Conservation (phyloP, 2,113 vertebrate genomes). For the Raphicerus campestris region DNA sequence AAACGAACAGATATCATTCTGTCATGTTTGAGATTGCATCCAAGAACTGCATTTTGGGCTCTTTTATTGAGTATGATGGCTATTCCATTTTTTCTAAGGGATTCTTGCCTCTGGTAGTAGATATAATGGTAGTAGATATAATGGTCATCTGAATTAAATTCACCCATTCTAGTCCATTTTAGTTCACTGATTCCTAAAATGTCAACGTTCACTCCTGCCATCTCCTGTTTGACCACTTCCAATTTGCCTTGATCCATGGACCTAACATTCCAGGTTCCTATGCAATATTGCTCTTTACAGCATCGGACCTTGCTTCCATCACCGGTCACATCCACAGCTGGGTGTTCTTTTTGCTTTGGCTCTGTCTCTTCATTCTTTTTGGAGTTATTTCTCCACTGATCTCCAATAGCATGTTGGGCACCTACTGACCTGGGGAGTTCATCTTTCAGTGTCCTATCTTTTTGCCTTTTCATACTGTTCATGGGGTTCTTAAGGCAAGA, state of each 20-base stretch:
- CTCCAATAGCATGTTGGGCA: background rate
- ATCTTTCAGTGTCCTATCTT: background rate
- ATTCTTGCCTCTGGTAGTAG: background rate
- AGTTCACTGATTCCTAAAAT: background rate
- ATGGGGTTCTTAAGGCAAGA: background rate
- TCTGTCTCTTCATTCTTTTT: background rate
- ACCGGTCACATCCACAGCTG: background rate
- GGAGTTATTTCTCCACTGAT: background rate
- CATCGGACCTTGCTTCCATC: background rate
- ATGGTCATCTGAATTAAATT: background rate
- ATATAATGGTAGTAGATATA: background rate
- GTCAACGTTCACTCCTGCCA: background rate
- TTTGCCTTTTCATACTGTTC: background rate
- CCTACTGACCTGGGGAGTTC: background rate
- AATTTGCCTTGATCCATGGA: background rate
- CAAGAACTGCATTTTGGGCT: background rate
- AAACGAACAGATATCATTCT: background rate
- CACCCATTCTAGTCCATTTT: background rate
- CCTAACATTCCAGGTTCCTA: background rate
- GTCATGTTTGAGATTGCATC: background rate
- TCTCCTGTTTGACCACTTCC: background rate
- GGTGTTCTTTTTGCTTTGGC: background rate
- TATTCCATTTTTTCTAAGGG: background rate
- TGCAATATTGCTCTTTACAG: background rate
- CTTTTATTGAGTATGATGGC: background rate